Percentiles rank a stretch among this genome's conserved stretches.
Conservation (phyloP, 2,113 vertebrate species). For the Erythrocercus mccallii region DNA sequence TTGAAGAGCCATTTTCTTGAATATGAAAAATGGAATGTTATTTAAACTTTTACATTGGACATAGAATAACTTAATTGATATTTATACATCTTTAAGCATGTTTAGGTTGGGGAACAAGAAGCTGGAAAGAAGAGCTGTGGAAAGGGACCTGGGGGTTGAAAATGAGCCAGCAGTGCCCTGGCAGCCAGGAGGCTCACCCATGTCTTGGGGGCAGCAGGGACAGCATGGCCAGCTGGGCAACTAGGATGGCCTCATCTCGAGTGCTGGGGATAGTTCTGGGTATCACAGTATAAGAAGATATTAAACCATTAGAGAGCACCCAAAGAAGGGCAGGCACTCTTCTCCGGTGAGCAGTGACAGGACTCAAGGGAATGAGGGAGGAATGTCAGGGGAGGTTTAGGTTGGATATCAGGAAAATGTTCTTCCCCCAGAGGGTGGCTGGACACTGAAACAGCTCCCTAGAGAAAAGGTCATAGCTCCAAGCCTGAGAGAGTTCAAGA, state of each 20-base stretch:
- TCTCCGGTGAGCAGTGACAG: no score
- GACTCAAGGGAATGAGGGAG: background rate
- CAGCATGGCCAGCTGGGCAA: rapidly evolving
- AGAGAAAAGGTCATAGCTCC: background rate
- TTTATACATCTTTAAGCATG: background rate
- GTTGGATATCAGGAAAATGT: background rate
- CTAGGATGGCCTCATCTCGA: background rate
- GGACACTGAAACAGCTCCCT: background rate
- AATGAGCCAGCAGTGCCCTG: background rate
- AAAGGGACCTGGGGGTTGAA: background rate
- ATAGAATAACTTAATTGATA: background rate
- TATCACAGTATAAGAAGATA: rapidly evolving
- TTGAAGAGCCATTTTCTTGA: background rate
- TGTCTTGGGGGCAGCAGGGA: background rate
- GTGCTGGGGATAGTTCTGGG: background rate
- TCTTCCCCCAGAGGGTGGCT: rapidly evolving
- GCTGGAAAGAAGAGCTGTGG: background rate
- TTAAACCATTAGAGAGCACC: background rate
- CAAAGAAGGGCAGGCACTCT: background rate
- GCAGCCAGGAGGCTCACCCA: rapidly evolving
- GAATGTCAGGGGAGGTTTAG: background rate
- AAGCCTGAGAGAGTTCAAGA: background rate
- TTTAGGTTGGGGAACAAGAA: background rate
- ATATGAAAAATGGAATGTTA: background rate
- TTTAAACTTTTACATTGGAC: background rate